Percentiles rank a stretch among this genome's conserved stretches.
phyloP scores from a whole-genome alignment of 2,113 vertebrate genomes.

The Tupaia chinensis region DNA sequence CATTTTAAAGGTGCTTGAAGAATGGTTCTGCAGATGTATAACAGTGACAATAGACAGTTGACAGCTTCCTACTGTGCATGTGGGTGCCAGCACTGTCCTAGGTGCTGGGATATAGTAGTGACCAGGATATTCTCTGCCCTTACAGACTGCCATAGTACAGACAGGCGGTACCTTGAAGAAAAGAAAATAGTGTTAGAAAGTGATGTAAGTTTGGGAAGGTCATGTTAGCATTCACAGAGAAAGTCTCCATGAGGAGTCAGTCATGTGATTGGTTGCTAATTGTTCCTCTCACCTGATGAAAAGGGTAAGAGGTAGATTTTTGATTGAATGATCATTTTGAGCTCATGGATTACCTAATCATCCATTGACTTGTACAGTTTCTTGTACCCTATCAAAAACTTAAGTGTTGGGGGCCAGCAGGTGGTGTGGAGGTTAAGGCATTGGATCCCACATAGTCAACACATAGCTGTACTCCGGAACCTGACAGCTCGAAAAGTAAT shows the following conservation, averaged over 20 bases:
- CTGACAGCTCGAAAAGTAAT: no score
- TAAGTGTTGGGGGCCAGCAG: no score
- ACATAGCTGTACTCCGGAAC: no score
- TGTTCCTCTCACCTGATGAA: not conserved
- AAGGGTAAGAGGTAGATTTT: not conserved
- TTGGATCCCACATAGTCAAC: no score
- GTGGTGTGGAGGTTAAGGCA: no score
- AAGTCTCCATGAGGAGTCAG: not conserved
- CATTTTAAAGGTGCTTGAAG: not conserved
- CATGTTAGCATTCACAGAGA: not conserved
- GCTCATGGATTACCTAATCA: not conserved
- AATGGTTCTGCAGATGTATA: not conserved
- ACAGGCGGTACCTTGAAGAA: not conserved
- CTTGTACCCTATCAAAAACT: not conserved
- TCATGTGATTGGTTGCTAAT: not conserved
- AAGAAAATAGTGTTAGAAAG: not conserved
- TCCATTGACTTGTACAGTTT: not conserved
- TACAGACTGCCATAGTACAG: not conserved
- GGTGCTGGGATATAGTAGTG: not conserved
- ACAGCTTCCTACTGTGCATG: not conserved
- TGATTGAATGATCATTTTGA: not conserved
- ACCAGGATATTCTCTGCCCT: not conserved
- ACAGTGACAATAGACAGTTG: rapidly evolving
- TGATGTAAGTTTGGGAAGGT: not conserved
- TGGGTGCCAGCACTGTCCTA: not conserved